phyloP scores from a whole-genome alignment of 2,888 invertebrate species.

The Sinhomidia bicolor region DNA sequence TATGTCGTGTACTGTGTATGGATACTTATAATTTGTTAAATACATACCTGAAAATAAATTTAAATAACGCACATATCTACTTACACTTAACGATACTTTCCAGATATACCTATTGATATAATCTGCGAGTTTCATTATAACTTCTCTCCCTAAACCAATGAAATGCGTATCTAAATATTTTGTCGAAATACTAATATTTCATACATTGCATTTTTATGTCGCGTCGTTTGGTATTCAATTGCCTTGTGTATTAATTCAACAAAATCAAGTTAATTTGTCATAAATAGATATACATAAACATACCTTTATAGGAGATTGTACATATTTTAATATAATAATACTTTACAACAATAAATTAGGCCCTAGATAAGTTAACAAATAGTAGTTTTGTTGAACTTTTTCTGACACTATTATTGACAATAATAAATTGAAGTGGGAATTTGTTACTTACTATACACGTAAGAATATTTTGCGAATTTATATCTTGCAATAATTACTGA shows the following conservation, averaged over 20 bases:
- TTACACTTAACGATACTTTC: too few species aligned
- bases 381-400: slow-evolving; percentile 5
- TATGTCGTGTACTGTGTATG: neutral
- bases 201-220: slow-evolving; percentile 62
- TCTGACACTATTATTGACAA: slow-evolving; percentile 1
- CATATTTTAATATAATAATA: slow-evolving; percentile 46
- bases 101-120: neutral
- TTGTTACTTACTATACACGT: slow-evolving; percentile 6
- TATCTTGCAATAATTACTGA: slow-evolving; percentile 54
- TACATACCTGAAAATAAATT: slow-evolving; percentile 29
- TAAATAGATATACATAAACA: slow-evolving; percentile 2
- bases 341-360: slow-evolving; percentile 68
- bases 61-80: neutral
- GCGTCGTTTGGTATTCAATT: slow-evolving; percentile 29
- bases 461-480: slow-evolving; percentile 20
- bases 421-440: slow-evolving; percentile 52
- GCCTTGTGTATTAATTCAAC: slow-evolving; percentile 33
- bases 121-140: neutral
- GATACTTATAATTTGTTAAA: neutral
- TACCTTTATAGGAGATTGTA: slow-evolving; percentile 27
- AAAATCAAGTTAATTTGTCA: slow-evolving; percentile 41
- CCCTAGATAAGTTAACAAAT: slow-evolving; percentile 39
- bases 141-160: neutral
- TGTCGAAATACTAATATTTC: slow-evolving; percentile 2
- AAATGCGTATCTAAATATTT: slow-evolving; percentile 24